Percentiles rank a stretch among this genome's conserved stretches.
phyloP scores from a whole-genome alignment of 1,140 invertebrate species.

The Proctacanthus coquilletti region DNA sequence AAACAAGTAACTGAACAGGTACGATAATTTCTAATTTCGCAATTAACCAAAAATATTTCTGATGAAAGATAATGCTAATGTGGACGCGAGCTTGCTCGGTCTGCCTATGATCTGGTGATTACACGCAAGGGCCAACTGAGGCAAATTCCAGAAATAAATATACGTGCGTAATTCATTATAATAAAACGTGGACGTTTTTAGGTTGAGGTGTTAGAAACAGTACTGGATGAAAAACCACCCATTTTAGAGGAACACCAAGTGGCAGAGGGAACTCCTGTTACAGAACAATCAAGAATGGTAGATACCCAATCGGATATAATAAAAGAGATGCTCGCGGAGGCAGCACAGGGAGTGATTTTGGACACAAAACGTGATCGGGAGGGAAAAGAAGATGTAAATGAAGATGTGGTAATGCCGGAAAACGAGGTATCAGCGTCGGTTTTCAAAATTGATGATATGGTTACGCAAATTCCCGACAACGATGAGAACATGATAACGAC shows the following conservation, averaged over 20 bases:
- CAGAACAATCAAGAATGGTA: slow-evolving; percentile 8
- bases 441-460: no score
- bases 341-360: slow-evolving; percentile 9
- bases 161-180: not conserved
- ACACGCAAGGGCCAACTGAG: slow-evolving; percentile 30
- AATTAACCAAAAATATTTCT: slow-evolving; percentile 21
- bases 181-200: not conserved
- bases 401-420: no score
- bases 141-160: not conserved
- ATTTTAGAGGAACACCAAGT: slow-evolving; percentile 6
- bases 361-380: no score
- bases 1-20: not conserved
- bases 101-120: slow-evolving; percentile 25
- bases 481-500: slow-evolving; percentile 15
- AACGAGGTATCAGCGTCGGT: no score
- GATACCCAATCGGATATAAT: slow-evolving; percentile 9
- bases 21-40: not conserved
- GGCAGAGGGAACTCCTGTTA: not conserved
- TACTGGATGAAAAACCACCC: not conserved
- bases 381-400: no score
- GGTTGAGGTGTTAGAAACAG: not conserved
- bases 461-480: no score
- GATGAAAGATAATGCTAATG: slow-evolving; percentile 14
- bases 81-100: slow-evolving; percentile 29
- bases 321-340: slow-evolving; percentile 11